phyloP scores from a whole-genome alignment of 2,888 invertebrate species.

The Drosophila helvetica region DNA sequence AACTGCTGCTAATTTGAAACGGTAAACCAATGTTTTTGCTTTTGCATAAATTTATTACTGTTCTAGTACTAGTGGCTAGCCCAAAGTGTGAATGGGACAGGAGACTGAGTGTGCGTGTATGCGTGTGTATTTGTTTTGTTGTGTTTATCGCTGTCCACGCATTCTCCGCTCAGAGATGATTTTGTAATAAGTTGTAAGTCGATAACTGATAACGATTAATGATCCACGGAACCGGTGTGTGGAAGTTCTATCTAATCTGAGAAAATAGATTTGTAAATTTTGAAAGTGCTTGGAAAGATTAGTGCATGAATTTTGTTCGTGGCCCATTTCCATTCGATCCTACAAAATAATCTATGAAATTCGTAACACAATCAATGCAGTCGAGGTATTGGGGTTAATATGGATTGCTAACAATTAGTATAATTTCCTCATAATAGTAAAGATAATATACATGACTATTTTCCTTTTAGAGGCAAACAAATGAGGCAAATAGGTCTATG shows the following conservation, averaged over 20 bases:
- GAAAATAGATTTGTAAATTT: conserved; percentile 1
- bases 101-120: neutral
- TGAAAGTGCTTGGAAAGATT: neutral
- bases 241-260: conserved; percentile 9
- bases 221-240: neutral
- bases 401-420: neutral
- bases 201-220: conserved; percentile 36
- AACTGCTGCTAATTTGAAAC: conserved; percentile 66
- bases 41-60: conserved; percentile 45
- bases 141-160: conserved; percentile 38
- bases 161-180: conserved; percentile 25
- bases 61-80: conserved; percentile 9
- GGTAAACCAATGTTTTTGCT: conserved; percentile 67
- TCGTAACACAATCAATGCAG: neutral
- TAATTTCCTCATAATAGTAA: too few species aligned
- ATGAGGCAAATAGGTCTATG: neutral
- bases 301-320: neutral
- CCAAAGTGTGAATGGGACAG: conserved; percentile 2
- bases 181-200: conserved; percentile 46
- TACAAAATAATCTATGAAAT: neutral
- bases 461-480: neutral
- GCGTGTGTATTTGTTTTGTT: conserved; percentile 20
- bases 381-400: too few species aligned
- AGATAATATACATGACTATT: too few species aligned
- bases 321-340: neutral